phyloP scores from a whole-genome alignment of 2,888 invertebrate species.

The Epirrhoe tristata region DNA sequence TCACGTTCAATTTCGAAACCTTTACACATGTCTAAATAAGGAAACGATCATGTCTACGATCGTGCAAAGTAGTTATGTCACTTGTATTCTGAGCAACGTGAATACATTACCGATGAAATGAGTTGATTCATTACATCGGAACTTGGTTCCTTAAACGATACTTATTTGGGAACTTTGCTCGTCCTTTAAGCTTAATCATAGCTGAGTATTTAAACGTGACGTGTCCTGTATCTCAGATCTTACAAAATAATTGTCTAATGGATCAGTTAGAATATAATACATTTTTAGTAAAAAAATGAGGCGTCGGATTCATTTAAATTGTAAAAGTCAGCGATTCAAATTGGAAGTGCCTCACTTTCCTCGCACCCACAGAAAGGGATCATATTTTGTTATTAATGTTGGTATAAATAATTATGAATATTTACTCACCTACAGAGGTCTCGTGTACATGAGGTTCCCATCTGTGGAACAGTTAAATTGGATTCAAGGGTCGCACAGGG shows the following conservation, averaged over 20 bases:
- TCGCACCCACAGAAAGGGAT: conserved; percentile 52
- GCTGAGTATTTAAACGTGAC: not conserved
- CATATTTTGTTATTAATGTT: conserved; percentile 70
- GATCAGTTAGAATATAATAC: too few relatives aligned
- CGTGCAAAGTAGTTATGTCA: conserved; percentile 37
- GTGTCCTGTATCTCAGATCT: too few relatives aligned
- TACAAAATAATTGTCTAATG: too few relatives aligned
- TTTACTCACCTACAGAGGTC: conserved; percentile 50
- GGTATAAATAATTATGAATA: conserved; percentile 61
- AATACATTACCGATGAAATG: conserved; percentile 31
- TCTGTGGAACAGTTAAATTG: conserved; percentile 73
- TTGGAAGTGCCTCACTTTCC: not conserved
- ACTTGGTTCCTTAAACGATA: conserved; percentile 23
- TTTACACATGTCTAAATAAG: conserved; percentile 32
- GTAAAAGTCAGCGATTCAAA: not conserved
- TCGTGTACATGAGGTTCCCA: conserved; percentile 50
- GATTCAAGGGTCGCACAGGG: conserved; percentile 68
- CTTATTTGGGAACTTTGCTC: conserved; percentile 22
- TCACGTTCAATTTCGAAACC: conserved; percentile 21
- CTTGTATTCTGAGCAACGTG: conserved; percentile 35
- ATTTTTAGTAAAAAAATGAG: too few relatives aligned
- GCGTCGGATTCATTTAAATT: too few relatives aligned
- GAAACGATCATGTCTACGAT: conserved; percentile 27
- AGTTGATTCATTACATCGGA: conserved; percentile 29
- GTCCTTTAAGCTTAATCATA: not conserved